phyloP scores from a whole-genome alignment of 2,797 vertebrate genomes.

The Galaxias olidus region DNA sequence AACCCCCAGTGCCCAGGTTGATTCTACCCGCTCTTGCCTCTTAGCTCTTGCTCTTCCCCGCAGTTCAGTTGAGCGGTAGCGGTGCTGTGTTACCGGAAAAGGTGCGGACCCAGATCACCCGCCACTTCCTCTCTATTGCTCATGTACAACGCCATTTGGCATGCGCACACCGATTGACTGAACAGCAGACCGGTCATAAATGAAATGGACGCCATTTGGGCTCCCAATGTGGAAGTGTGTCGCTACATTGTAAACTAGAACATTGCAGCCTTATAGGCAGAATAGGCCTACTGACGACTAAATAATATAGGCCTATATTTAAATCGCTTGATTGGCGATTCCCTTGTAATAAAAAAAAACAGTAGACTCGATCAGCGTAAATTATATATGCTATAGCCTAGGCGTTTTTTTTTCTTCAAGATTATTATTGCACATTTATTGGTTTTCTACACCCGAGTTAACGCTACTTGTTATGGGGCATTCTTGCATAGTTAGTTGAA shows the following conservation, averaged over 20 bases:
- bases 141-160: constrained; percentile 71
- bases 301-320: no score
- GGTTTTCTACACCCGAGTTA: no score
- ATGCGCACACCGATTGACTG: constrained; percentile 49
- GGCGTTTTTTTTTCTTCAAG: no score
- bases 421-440: no score
- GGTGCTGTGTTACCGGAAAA: constrained; percentile 82
- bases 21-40: constrained; percentile 68
- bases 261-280: not conserved
- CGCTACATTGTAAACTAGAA: not conserved
- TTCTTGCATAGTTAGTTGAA: no score
- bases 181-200: constrained; percentile 32
- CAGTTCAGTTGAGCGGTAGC: constrained; percentile 58
- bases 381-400: no score
- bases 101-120: constrained; percentile 80
- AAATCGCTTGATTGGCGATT: no score
- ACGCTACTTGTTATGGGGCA: no score
- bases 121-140: constrained; percentile 78
- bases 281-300: not conserved
- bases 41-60: constrained; percentile 39
- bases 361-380: no score
- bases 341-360: no score
- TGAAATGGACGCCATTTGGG: constrained; percentile 66
- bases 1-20: constrained; percentile 57
- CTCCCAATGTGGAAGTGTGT: constrained; percentile 8